Evolutionary conservation across 2,797 vertebrate genomes (phyloP).

Genomic region (Typhlichthys subterraneus): DNA sequence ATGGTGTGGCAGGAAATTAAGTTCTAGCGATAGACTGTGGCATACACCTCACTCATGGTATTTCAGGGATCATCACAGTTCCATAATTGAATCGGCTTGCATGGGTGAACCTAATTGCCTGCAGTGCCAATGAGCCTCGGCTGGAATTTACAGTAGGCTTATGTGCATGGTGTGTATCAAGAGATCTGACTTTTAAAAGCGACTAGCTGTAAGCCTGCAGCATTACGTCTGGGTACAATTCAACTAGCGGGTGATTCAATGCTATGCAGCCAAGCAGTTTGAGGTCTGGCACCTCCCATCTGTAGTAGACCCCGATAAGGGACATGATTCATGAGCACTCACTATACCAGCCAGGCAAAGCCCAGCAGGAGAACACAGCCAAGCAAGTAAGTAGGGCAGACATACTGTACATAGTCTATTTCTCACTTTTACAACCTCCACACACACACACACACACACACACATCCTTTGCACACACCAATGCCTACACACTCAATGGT

Average conservation of each 20-base stretch:
- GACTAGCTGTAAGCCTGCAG: slow-evolving; percentile 19
- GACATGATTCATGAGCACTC: slow-evolving; percentile 53
- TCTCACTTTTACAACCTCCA: slow-evolving; percentile 12
- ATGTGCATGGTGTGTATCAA: slow-evolving; percentile 58
- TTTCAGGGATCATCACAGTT: slow-evolving; percentile 71
- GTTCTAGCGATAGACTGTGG: slow-evolving; percentile 25
- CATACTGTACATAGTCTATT: background rate
- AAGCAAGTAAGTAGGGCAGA: background rate
- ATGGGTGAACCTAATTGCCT: slow-evolving; percentile 80
- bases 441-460: background rate
- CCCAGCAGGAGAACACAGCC: slow-evolving; percentile 27
- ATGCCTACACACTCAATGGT: background rate
- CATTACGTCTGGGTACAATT: slow-evolving; percentile 36
- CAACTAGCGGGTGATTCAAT: slow-evolving; percentile 57
- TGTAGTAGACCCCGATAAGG: slow-evolving; percentile 42
- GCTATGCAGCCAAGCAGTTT: slow-evolving; percentile 31
- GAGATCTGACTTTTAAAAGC: slow-evolving; percentile 67
- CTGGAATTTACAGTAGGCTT: slow-evolving; percentile 35
- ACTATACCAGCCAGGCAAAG: slow-evolving; percentile 28
- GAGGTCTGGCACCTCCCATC: slow-evolving; percentile 28
- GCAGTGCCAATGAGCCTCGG: slow-evolving; percentile 60
- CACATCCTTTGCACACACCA: slow-evolving; percentile 4
- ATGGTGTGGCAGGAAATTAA: slow-evolving; percentile 3
- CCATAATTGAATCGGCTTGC: slow-evolving; percentile 80
- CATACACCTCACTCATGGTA: slow-evolving; percentile 61